Conservation (phyloP, 2,113 vertebrate species). For the Clupea harengus region DNA sequence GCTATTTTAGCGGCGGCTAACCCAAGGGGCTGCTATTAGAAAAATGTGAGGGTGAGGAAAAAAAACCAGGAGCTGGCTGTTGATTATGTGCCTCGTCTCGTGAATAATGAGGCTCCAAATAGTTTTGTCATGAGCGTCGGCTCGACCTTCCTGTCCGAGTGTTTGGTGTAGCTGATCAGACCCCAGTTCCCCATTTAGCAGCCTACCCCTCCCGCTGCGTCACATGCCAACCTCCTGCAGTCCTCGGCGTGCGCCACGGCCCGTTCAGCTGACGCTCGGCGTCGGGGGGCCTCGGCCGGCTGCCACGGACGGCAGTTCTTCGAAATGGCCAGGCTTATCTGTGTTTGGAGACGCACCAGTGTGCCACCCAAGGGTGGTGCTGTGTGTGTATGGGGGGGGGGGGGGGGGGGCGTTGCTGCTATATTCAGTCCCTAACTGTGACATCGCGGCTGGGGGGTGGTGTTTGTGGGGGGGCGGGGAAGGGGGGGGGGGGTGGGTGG, state of each 20-base stretch:
- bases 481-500: too few species aligned
- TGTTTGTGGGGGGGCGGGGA: too few species aligned
- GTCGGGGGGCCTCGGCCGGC: not conserved
- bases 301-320: not conserved
- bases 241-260: not conserved
- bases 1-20: conserved; percentile 35
- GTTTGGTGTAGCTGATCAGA: not conserved
- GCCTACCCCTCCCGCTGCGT: not conserved
- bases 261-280: too few species aligned
- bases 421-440: not conserved
- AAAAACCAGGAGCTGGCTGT: not conserved
- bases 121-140: not conserved
- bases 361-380: not conserved
- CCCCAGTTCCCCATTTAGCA: not conserved
- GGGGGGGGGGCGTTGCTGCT: not conserved
- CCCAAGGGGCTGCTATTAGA: not conserved
- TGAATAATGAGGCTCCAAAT: conserved; percentile 1
- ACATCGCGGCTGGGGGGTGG: too few species aligned
- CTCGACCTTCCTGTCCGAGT: not conserved
- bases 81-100: not conserved
- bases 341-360: not conserved
- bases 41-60: not conserved
- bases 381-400: not conserved
- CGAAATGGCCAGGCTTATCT: conserved; percentile 23
- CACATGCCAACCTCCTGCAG: not conserved